Percentiles rank a stretch among this genome's conserved stretches.
These are phyloP conservation scores for Cetonia aurata DNA, from an alignment of 2,888 invertebrate species.

Conservation along the genomic window DNA sequence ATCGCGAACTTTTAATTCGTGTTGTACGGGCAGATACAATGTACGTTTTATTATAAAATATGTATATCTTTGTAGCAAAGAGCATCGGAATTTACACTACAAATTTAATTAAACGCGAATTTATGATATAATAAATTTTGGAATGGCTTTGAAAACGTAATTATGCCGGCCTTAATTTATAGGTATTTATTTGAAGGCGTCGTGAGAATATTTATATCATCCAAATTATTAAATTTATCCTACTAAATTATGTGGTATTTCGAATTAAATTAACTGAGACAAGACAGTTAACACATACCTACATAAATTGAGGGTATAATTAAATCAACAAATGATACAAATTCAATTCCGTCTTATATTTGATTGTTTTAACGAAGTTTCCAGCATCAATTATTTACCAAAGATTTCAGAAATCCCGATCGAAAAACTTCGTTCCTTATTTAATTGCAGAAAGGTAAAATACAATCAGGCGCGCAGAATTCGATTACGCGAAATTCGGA, in stretches of 20 bases:
- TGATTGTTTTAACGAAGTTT: background rate
- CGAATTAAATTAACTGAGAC: background rate
- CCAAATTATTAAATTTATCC: constrained; percentile 14
- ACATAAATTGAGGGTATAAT: background rate
- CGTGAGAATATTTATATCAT: constrained; percentile 5
- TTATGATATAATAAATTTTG: constrained; percentile 33
- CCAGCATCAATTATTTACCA: constrained; percentile 28
- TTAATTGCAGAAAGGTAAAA: constrained; percentile 37
- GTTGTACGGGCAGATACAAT: background rate
- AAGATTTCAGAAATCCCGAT: constrained; percentile 30
- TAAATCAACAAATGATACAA: background rate
- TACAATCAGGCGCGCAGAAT: constrained; percentile 39
- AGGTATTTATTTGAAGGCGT: constrained; percentile 18
- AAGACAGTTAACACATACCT: background rate
- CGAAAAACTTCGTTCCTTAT: constrained; percentile 23
- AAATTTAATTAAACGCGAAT: constrained; percentile 39
- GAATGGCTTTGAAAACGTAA: constrained; percentile 26
- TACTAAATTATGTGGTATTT: background rate
- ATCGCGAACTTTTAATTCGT: too few species aligned
- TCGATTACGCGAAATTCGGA: constrained; percentile 38
- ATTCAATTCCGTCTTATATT: constrained; percentile 2
- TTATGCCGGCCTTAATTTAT: constrained; percentile 32
- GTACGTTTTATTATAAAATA: constrained; percentile 5
- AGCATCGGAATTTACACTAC: constrained; percentile 11
- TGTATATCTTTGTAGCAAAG: background rate